Base-by-base conservation (phyloP, 2,797 vertebrate species). In the Amazona finschi region DNA sequence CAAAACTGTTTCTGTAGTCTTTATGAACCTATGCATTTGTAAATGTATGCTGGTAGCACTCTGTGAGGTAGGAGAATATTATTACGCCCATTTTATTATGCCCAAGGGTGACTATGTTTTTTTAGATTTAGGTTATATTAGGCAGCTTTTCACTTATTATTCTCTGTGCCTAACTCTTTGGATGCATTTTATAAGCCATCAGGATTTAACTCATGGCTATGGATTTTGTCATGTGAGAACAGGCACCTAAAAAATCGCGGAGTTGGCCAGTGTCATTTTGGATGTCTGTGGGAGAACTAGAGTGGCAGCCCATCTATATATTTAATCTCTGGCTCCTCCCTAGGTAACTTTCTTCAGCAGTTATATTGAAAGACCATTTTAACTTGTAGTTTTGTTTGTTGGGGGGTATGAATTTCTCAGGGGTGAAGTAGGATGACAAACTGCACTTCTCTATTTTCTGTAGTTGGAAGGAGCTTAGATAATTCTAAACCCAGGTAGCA, bases 91-190 rank as follows among this genome's bases (percentile, higher is more conserved):
- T 96, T 93, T 96, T 95, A 96, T 85, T 91, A 91, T 84, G 91
- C 95, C 88, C 94, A 88, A 90, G 96, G 88, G 93, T 95, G 71
- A 90, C 85, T 88, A 90, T 12, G 30, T 67, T 81, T 93, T 92
- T 95, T 95, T 79, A 95, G 90, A 95, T 96, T 96, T 96, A 96
- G 90, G 90, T 91, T 88, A 67, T 90, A 95, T 95, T 95, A 93
- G 94, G 87, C 89, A 93, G 94, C 50, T 96, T 96, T 96, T 96
- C 88, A 95, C 93, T 96, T 96, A 94, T 90, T 95, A 93, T 95
- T 95, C 96, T 79, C 83, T 49, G 60, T 91, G 86, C 77, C 58
- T 95, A 91, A 91, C 80, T 95, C 93, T 96, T 83, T 86, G 77
- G 85, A 93, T 90, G 88, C 88, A 82, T 95, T 96, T 96, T 93